phyloP scores from a whole-genome alignment of 2,888 invertebrate genomes.

The Tetramorium bicarinatum region DNA sequence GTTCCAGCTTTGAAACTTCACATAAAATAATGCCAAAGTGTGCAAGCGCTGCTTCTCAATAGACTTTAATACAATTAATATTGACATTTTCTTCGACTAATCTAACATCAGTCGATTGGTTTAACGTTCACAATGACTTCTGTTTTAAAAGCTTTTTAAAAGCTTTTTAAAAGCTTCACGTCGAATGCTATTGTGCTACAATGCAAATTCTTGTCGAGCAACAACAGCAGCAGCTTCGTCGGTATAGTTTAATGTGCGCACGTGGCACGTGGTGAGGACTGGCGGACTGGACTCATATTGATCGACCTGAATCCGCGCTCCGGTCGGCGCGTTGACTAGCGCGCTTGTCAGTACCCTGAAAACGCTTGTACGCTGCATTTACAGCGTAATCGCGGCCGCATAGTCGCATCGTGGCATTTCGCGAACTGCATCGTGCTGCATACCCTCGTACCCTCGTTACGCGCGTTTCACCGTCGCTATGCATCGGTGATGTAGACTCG shows the following conservation, averaged over 20 bases:
- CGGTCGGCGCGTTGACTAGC: slow-evolving; percentile 65
- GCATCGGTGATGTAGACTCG: slow-evolving; percentile 44
- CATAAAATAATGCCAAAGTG: background rate
- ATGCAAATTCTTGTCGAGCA: background rate
- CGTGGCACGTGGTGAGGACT: slow-evolving; percentile 60
- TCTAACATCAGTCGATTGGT: background rate
- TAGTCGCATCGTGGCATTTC: slow-evolving; percentile 34
- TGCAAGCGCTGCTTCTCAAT: background rate
- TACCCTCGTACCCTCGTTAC: slow-evolving; percentile 27
- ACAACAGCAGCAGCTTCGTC: slow-evolving; percentile 19
- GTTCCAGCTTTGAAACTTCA: background rate
- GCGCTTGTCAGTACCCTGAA: slow-evolving; percentile 60
- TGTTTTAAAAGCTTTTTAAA: background rate
- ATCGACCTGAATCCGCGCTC: slow-evolving; percentile 75
- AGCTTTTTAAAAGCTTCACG: background rate
- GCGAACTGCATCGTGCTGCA: slow-evolving; percentile 48
- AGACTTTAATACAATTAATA: background rate
- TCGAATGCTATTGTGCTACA: slow-evolving; percentile 12
- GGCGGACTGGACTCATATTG: slow-evolving; percentile 68
- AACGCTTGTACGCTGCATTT: slow-evolving; percentile 57
- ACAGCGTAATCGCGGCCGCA: slow-evolving; percentile 65
- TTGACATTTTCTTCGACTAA: background rate
- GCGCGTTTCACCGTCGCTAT: slow-evolving; percentile 37
- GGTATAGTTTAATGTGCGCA: slow-evolving; percentile 65
- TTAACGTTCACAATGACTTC: background rate